Evolutionary conservation across 2,888 invertebrate genomes (phyloP), one percentile per base, ranked within the genome.

Genomic region (Caenorhabditis sp.): DNA sequence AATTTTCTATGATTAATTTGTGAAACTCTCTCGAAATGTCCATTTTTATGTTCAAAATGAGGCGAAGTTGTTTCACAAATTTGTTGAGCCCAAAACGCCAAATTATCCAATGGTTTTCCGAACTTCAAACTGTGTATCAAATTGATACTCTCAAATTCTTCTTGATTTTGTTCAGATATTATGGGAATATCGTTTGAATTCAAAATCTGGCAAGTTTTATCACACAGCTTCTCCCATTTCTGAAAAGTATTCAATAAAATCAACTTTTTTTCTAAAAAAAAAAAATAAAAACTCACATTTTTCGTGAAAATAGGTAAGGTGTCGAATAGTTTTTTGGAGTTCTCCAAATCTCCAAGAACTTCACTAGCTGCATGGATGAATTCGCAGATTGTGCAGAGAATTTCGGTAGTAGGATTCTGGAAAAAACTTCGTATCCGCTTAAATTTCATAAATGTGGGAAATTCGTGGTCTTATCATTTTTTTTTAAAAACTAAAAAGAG

Each of bases 191-290:
- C 56, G 25, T 56, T 43, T 2, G 10, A 43, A 17, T 56, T 56
- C 26, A 56, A 17, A 26, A 23, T 17, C 5, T 56, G 5, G 17
- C 56, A 56, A 17, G 25, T 21, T 3, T 10, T 2, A n/a, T 71
- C 70, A 26, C 57, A 63, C 26, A 71, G 21, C 17, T 71, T 50
- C 17, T 54, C 60, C 70, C 70, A 71, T 17, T 66, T 70, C 70
- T 70, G 36, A 27, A 63, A 54, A 54, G 10, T 7, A 21, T 36
- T 10, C 7, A 36, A 36, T 36, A 8, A 14, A 43, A 7, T 25
- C 14, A 23, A 21, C 17, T 60, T 56, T 38, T 49, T 1, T 14
- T 56, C 17, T 49, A 14, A 38, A 52, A 59, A 25, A 67, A 23
- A 21, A 53, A 20, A 12, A 4, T 7, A 23, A 53, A 5, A 17